Percentiles rank a stretch among this genome's conserved stretches.
These are phyloP conservation scores for Mustela lutreola DNA, from an alignment of 2,113 vertebrate species.

Conservation along the genomic window DNA sequence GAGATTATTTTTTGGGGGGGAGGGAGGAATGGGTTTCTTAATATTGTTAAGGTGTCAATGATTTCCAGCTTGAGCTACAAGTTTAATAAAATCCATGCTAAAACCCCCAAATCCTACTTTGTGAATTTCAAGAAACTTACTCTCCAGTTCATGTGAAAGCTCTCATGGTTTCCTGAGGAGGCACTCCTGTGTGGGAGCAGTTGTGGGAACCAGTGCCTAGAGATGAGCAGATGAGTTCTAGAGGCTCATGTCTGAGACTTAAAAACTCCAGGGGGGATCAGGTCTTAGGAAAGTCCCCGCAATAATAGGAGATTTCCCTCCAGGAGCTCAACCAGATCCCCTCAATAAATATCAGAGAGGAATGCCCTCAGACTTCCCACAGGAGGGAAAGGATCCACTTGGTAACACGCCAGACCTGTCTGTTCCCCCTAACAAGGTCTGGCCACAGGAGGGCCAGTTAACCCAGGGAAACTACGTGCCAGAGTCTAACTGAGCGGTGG, in stretches of 20 bases:
- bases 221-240: neutral
- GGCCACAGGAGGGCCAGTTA: neutral
- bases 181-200: rapidly evolving
- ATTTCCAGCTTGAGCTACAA: neutral
- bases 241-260: neutral
- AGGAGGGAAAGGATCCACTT: neutral
- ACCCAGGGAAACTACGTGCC: neutral
- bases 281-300: too few relatives aligned
- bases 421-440: neutral
- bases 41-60: neutral
- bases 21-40: neutral
- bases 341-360: neutral
- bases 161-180: neutral
- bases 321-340: neutral
- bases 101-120: neutral
- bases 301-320: neutral
- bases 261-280: neutral
- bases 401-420: neutral
- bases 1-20: neutral
- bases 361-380: neutral
- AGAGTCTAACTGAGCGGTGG: neutral
- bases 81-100: neutral
- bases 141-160: neutral
- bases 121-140: neutral
- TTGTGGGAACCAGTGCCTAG: rapidly evolving